Conservation (phyloP, 2,888 invertebrate genomes). For the Scaptomyza caliginosa region DNA sequence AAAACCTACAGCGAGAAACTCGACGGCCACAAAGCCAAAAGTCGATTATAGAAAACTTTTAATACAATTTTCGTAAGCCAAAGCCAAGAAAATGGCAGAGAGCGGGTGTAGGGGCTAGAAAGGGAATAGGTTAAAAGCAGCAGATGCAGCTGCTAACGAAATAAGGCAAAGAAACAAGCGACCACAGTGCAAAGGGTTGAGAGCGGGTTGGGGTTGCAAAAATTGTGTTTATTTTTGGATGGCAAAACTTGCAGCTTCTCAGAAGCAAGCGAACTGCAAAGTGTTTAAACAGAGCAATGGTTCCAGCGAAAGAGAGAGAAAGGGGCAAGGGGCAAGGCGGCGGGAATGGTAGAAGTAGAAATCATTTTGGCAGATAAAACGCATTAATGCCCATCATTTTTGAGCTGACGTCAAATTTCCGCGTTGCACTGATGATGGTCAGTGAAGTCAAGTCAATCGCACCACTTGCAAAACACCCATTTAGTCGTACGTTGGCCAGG, state of each 20-base stretch:
- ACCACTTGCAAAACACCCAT: not conserved
- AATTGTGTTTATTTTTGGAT: conserved; percentile 68
- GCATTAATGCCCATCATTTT: conserved; percentile 4
- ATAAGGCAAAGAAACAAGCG: conserved; percentile 63
- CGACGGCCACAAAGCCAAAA: conserved; percentile 58
- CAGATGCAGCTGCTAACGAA: conserved; percentile 23
- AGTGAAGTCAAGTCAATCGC: not conserved
- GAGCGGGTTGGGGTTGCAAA: conserved; percentile 32
- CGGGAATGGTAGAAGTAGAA: not conserved
- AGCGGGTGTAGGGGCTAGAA: conserved; percentile 9
- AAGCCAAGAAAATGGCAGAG: conserved; percentile 60
- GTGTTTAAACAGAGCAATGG: conserved; percentile 1
- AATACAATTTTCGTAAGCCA: conserved; percentile 74
- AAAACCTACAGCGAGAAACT: conserved; percentile 38
- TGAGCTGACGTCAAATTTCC: conserved; percentile 3
- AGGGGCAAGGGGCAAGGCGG: no score
- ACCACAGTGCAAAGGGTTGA: conserved; percentile 39
- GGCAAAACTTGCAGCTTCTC: conserved; percentile 9
- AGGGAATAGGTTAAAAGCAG: not conserved
- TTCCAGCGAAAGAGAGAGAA: no score
- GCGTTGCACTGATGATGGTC: conserved; percentile 1
- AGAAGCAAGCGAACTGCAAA: conserved; percentile 8
- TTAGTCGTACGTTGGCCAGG: not conserved
- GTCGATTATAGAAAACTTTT: conserved; percentile 78
- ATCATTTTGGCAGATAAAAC: not conserved